Percentiles rank a stretch among this genome's conserved stretches.
These are phyloP conservation scores for Xiphydria camelus DNA, from an alignment of 2,888 invertebrate genomes.

Conservation along the genomic window DNA sequence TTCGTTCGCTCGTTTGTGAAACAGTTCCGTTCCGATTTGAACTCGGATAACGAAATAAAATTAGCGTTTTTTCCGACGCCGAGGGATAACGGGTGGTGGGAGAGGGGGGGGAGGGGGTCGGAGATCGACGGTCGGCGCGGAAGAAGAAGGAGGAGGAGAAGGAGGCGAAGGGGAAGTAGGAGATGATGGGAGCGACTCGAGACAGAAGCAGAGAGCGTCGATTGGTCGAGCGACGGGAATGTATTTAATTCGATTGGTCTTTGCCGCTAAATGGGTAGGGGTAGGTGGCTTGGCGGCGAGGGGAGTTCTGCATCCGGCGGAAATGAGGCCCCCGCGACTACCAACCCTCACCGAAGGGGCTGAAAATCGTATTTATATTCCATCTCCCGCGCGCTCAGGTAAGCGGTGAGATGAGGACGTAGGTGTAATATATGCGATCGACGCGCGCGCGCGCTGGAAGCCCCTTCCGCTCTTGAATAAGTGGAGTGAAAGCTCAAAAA, in stretches of 20 bases:
- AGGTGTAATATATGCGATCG: too few species aligned
- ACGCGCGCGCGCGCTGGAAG: too few species aligned
- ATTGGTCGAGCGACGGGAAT: conserved; percentile 41
- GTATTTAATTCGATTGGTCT: conserved; percentile 50
- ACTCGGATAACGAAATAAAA: conserved; percentile 17
- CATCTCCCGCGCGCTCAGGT: conserved; percentile 46
- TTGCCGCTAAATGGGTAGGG: conserved; percentile 21
- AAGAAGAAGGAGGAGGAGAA: neutral
- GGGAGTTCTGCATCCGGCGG: conserved; percentile 52
- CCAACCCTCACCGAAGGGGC: conserved; percentile 25
- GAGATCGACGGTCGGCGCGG: neutral
- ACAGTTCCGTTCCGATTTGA: conserved; percentile 19
- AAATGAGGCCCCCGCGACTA: conserved; percentile 51
- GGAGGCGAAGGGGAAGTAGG: neutral
- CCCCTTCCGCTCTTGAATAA: too few species aligned
- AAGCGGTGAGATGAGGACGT: conserved; percentile 31
- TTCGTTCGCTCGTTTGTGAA: too few species aligned
- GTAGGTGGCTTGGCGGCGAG: conserved; percentile 24
- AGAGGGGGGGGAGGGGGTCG: conserved; percentile 1
- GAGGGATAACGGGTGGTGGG: neutral
- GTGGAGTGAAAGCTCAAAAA: too few species aligned
- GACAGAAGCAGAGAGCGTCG: neutral
- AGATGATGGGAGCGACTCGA: neutral
- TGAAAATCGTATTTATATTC: conserved; percentile 54
- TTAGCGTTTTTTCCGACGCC: conserved; percentile 5